phyloP scores from a whole-genome alignment of 64 coral and sea anemone species.

The Acropora tenuis region DNA sequence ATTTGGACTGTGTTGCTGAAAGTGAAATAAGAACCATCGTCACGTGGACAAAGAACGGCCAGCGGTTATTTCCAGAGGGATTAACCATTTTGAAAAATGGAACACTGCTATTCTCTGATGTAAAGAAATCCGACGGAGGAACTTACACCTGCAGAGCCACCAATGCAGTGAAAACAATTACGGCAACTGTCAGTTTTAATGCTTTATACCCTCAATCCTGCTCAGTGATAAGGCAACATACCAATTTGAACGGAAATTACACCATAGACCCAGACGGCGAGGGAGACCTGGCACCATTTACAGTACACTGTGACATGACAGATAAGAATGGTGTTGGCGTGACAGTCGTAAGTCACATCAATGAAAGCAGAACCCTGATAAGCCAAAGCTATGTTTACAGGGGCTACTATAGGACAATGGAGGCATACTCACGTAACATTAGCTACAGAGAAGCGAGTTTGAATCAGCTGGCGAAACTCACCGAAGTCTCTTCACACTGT shows the following conservation, averaged over 20 bases:
- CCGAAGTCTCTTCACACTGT: constrained; percentile 11
- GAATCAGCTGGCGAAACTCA: neutral
- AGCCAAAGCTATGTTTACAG: too few relatives aligned
- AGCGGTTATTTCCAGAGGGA: neutral
- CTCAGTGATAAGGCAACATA: neutral
- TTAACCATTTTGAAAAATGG: neutral
- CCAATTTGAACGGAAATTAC: constrained; percentile 4
- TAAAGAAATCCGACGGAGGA: neutral
- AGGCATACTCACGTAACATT: neutral
- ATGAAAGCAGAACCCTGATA: constrained; percentile 8
- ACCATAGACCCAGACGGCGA: constrained; percentile 30
- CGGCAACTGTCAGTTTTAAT: neutral
- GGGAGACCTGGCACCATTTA: neutral
- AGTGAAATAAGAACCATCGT: constrained; percentile 28
- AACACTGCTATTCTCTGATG: neutral
- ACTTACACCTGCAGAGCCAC: neutral
- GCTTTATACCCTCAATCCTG: neutral
- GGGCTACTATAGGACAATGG: neutral
- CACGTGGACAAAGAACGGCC: constrained; percentile 45
- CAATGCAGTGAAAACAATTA: neutral
- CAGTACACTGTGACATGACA: constrained; percentile 48
- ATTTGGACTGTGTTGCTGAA: constrained; percentile 34
- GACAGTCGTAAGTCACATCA: constrained; percentile 34
- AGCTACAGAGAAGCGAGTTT: neutral
- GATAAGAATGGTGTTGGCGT: constrained; percentile 36